These are phyloP conservation scores for Erpornis zantholeuca DNA, from an alignment of 2,113 vertebrate species.

Conservation along the genomic window DNA sequence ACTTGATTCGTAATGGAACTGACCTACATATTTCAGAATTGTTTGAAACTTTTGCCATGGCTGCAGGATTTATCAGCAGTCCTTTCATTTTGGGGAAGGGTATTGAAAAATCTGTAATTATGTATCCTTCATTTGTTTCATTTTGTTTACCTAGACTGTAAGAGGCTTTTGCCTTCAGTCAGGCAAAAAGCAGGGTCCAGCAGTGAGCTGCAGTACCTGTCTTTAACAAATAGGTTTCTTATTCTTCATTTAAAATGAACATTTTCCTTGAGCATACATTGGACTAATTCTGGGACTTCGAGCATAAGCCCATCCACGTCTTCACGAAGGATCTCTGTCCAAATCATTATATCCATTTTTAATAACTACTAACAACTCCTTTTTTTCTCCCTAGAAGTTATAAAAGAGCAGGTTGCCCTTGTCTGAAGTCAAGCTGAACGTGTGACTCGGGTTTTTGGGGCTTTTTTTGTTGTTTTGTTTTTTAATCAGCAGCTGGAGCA, in stretches of 20 bases:
- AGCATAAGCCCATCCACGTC: conserved; percentile 71
- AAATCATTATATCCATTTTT: conserved; percentile 75
- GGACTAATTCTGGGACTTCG: conserved; percentile 75
- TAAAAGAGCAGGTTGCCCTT: conserved; percentile 81
- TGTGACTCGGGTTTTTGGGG: conserved; percentile 71
- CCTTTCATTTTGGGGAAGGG: conserved; percentile 71
- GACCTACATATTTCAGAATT: conserved; percentile 79
- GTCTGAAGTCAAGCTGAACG: conserved; percentile 82
- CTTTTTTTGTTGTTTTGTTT: neutral
- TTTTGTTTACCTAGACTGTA: conserved; percentile 78
- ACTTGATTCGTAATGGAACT: conserved; percentile 78
- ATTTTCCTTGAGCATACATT: conserved; percentile 61
- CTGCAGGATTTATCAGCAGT: conserved; percentile 76
- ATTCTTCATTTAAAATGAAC: conserved; percentile 65
- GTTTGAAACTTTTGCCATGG: conserved; percentile 93
- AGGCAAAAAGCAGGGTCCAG: conserved; percentile 77
- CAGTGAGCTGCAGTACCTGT: conserved; percentile 73
- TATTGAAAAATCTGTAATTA: conserved; percentile 62
- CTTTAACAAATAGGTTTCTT: conserved; percentile 75
- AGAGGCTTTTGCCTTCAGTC: conserved; percentile 80
- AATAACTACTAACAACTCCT: conserved; percentile 83
- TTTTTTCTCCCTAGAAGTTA: conserved; percentile 74
- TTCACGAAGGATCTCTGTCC: conserved; percentile 75
- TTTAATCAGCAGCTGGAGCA: conserved; percentile 80
- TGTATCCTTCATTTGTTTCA: conserved; percentile 74